Evolutionary conservation across 2,797 vertebrate species (phyloP), one percentile per base, ranked within the genome.

Genomic region (Ctenopoma kingsleyae): DNA sequence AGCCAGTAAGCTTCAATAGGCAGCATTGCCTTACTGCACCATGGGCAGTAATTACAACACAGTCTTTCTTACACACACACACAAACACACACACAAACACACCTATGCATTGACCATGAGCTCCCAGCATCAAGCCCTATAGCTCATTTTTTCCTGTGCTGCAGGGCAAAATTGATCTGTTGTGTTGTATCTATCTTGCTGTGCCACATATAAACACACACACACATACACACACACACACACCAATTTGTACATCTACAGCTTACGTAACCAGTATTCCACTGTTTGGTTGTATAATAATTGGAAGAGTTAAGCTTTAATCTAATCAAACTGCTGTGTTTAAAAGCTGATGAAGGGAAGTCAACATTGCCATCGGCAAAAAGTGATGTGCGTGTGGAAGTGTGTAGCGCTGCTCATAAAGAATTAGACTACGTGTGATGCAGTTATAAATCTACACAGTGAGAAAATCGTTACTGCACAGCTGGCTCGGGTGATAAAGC

Each of bases 281-380:
- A 46, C 27, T 68, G 25, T 63, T 59, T 62, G 50, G 47, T 69
- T 81, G 62, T 75, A 12, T 70, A 82, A 81, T 71, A 62, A 77
- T 78, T 64, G 8, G 15, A 66, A 44, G 38, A 66, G 68, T 68
- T 61, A 8, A 44, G 49, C 17, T 67, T 82, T 73, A 47, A 82
- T 84, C 61, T 54, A 63, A 74, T 80, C 54, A 70, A 64, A 67
- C 17, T 40, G 61, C 16, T 49, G 62, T 50, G 49, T 69, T 71
- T 57, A 75, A 65, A 50, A 62, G 63, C 66, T 72, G 50, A 75
- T 78, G 32, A 72, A 74, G 1, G 1, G 22, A 40, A 62, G 48
- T 57, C 13, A 70, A 36, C 48, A 36, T 36, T 47, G 38, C 53
- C 19, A 17, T 1, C 44, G 36, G 60, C 38, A 27, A 6, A 23